phyloP scores from a whole-genome alignment of 2,797 vertebrate genomes.

The Hemibagrus guttatus region DNA sequence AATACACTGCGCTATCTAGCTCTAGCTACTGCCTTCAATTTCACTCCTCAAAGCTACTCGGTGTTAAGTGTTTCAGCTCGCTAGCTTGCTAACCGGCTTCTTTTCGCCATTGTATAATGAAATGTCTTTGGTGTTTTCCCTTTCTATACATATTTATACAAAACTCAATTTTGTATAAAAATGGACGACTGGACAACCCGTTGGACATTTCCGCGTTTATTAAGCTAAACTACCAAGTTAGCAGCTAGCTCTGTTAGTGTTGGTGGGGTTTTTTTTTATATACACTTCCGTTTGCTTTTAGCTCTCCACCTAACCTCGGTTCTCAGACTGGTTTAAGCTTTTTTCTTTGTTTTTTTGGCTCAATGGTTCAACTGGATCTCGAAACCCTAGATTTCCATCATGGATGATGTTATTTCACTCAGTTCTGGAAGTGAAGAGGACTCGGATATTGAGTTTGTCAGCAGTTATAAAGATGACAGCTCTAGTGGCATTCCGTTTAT shows the following conservation, averaged over 20 bases:
- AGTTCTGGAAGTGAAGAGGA: conserved; percentile 70
- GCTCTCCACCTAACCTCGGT: background rate
- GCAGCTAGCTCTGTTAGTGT: background rate
- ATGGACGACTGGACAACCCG: background rate
- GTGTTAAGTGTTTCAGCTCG: background rate
- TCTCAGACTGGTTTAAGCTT: background rate
- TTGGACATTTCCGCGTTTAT: background rate
- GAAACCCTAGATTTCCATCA: conserved; percentile 25
- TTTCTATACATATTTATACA: background rate
- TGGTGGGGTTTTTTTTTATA: background rate
- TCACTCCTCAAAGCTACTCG: background rate
- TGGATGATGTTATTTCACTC: conserved; percentile 68
- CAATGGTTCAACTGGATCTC: background rate
- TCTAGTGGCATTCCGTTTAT: conserved; percentile 33
- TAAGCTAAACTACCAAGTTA: background rate
- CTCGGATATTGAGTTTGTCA: conserved; percentile 70
- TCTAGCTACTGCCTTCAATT: background rate
- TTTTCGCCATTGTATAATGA: background rate
- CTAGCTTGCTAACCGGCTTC: background rate
- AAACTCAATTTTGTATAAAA: background rate
- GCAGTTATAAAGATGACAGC: conserved; percentile 44
- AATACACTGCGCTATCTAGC: background rate
- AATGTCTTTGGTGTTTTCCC: background rate
- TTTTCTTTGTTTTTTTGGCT: background rate
- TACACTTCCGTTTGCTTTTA: conserved; percentile 29